A percentile compares a stretch with the other conserved stretches of the same genome.
Conservation (phyloP, 1,140 invertebrate genomes). For the Heliconius himera region DNA sequence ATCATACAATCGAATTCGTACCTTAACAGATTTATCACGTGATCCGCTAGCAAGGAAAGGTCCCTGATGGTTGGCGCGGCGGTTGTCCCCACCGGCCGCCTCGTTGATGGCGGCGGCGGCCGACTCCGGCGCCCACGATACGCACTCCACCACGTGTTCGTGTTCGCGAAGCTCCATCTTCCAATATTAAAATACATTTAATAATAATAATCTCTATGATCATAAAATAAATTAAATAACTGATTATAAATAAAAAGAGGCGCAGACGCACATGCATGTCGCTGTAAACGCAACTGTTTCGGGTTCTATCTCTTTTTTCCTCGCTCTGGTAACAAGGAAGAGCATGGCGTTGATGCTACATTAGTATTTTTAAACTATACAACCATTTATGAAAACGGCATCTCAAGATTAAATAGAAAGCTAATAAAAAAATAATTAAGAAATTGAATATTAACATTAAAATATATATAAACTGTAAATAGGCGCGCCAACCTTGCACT, state of each 20-base stretch:
- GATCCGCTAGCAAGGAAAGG: slow-evolving; percentile 98
- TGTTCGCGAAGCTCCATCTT: slow-evolving; percentile 96
- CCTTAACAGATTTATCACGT: slow-evolving; percentile 97
- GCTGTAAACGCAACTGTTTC: too few species aligned
- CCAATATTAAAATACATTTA: too few species aligned
- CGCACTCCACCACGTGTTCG: slow-evolving; percentile 99
- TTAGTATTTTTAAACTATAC: too few species aligned
- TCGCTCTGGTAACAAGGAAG: too few species aligned
- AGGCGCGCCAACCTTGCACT: slow-evolving; percentile 88
- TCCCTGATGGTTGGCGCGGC: slow-evolving; percentile 92
- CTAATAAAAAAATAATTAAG: not conserved
- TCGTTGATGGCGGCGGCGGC: slow-evolving; percentile 92
- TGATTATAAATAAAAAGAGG: not conserved
- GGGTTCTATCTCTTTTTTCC: too few species aligned
- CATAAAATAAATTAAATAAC: not conserved
- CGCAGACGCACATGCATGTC: too few species aligned
- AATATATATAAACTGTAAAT: too few species aligned
- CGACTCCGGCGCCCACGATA: slow-evolving; percentile 97
- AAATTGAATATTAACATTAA: not conserved
- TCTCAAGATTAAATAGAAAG: too few species aligned
- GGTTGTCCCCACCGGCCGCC: slow-evolving; percentile 93
- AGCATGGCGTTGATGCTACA: too few species aligned
- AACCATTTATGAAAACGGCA: too few species aligned
- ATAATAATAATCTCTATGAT: too few species aligned
- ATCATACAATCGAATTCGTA: slow-evolving; percentile 49